Conservation (phyloP, 2,797 vertebrate species). For the Numenius phaeopus region DNA sequence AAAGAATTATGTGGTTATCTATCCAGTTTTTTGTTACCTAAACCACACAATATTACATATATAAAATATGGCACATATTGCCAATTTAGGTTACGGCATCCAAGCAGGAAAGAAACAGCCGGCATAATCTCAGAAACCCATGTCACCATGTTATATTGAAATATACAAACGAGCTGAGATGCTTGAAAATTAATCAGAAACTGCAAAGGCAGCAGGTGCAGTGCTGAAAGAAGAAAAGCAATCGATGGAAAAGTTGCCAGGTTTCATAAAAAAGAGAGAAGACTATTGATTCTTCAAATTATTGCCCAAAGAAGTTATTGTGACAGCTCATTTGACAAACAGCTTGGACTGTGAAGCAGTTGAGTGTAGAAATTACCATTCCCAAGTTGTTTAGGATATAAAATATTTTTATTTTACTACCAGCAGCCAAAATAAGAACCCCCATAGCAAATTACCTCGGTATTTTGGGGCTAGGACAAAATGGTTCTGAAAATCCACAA, state of each 20-base stretch:
- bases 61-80: not conserved
- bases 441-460: not conserved
- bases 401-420: constrained; percentile 30
- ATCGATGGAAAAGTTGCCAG: constrained; percentile 33
- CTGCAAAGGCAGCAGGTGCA: constrained; percentile 36
- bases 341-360: not conserved
- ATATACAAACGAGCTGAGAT: not conserved
- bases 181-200: constrained; percentile 51
- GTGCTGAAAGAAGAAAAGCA: constrained; percentile 23
- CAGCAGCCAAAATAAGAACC: not conserved
- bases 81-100: not conserved
- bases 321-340: constrained; percentile 36
- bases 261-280: constrained; percentile 22
- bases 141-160: not conserved
- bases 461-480: not conserved
- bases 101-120: not conserved
- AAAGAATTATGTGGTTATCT: not conserved
- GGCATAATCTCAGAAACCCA: not conserved
- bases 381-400: not conserved
- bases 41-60: not conserved
- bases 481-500: not conserved
- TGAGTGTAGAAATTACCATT: not conserved
- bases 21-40: not conserved
- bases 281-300: constrained; percentile 56
- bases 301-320: constrained; percentile 44